A percentile compares a stretch with the other conserved stretches of the same genome.
These are phyloP conservation scores for Aplodontia rufa DNA, from an alignment of 2,113 vertebrate genomes.

Conservation along the genomic window DNA sequence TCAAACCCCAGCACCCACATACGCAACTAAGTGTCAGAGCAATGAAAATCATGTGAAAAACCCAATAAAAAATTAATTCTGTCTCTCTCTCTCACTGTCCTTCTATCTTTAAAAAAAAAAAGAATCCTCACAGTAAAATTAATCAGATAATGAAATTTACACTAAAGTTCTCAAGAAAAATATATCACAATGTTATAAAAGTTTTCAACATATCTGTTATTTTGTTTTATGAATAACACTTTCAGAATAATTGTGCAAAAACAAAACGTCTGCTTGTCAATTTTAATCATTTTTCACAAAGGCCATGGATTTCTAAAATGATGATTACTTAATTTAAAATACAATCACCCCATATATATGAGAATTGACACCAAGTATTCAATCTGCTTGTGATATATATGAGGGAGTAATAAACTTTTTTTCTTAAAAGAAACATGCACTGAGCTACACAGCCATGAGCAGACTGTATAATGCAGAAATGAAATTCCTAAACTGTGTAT, in stretches of 20 bases:
- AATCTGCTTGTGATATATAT: background rate
- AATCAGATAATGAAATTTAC: background rate
- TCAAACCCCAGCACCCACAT: too few relatives aligned
- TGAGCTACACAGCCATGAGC: background rate
- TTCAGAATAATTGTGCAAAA: background rate
- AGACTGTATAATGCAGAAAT: background rate
- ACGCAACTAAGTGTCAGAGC: too few relatives aligned
- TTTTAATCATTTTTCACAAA: conserved; percentile 31
- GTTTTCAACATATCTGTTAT: background rate
- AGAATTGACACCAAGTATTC: background rate
- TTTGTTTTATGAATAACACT: background rate
- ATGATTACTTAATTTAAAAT: background rate
- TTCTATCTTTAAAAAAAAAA: too few relatives aligned
- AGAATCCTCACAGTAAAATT: background rate
- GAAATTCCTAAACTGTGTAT: background rate
- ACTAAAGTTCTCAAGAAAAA: conserved; percentile 30
- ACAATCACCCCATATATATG: background rate
- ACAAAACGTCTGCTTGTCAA: background rate
- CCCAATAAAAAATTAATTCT: too few relatives aligned
- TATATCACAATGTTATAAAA: background rate
- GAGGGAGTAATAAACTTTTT: background rate
- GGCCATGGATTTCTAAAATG: background rate
- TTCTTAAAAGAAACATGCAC: background rate
- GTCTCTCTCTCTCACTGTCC: too few relatives aligned
- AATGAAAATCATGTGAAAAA: too few relatives aligned